These are phyloP conservation scores for Euura saliciscinereae DNA, from an alignment of 1,140 invertebrate species.

Conservation along the genomic window DNA sequence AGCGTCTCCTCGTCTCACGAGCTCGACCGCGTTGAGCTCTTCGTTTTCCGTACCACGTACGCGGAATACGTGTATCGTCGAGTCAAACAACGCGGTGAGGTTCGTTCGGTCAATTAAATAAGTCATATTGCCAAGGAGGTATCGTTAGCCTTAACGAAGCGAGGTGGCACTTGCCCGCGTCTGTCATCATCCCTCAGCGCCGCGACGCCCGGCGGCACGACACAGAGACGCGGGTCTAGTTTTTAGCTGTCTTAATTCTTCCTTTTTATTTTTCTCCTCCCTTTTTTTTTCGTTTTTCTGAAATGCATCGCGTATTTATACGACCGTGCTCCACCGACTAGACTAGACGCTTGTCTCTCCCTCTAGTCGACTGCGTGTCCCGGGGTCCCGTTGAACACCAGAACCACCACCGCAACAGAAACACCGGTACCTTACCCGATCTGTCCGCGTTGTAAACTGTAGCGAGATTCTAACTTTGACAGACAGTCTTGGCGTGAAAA, in stretches of 20 bases:
- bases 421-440: too few species aligned
- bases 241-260: not conserved
- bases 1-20: too few species aligned
- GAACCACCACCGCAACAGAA: too few species aligned
- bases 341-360: not conserved
- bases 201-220: constrained; percentile 14
- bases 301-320: not conserved
- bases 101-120: constrained; percentile 37
- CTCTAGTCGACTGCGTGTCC: not conserved
- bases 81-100: not conserved
- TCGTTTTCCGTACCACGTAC: too few species aligned
- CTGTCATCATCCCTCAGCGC: constrained; percentile 14
- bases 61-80: not conserved
- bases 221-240: not conserved
- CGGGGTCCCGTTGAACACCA: too few species aligned
- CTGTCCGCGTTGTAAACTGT: too few species aligned
- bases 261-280: not conserved
- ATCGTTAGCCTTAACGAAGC: constrained; percentile 11
- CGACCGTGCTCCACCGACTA: not conserved
- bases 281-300: constrained; percentile 7
- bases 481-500: constrained; percentile 56
- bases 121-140: constrained; percentile 33
- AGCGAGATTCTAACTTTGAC: too few species aligned
- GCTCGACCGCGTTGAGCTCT: too few species aligned
- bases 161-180: constrained; percentile 14